Conservation (phyloP, 2,113 vertebrate species). For the Ameiurus melas region DNA sequence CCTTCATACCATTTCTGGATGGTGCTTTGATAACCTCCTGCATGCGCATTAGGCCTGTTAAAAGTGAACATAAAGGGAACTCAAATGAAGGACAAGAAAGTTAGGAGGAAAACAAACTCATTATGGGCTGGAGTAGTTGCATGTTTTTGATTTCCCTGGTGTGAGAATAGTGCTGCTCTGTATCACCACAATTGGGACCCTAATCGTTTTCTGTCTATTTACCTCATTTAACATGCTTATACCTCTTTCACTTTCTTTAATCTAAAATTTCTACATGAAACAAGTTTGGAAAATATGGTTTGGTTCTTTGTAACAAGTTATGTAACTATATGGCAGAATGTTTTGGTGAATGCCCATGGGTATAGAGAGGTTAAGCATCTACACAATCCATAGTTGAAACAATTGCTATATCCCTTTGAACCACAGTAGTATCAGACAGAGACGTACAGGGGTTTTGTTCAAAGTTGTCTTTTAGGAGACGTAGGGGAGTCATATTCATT, state of each 20-base stretch:
- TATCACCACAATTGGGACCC: conserved; percentile 11
- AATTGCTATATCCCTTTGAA: not conserved
- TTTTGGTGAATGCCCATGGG: not conserved
- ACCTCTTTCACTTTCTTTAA: not conserved
- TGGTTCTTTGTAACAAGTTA: not conserved
- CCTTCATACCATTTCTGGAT: conserved; percentile 91
- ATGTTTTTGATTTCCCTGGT: conserved; percentile 39
- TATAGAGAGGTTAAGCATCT: not conserved
- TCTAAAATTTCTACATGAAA: not conserved
- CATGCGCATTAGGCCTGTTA: conserved; percentile 90
- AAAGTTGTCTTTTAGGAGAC: not conserved
- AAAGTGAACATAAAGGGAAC: conserved; percentile 58
- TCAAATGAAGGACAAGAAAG: conserved; percentile 16
- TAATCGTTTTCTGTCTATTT: conserved; percentile 23
- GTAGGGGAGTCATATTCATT: not conserved
- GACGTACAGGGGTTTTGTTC: not conserved
- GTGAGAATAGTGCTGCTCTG: conserved; percentile 12
- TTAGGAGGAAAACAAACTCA: conserved; percentile 33
- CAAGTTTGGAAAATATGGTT: not conserved
- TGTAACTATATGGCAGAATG: not conserved
- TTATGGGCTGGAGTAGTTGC: conserved; percentile 28
- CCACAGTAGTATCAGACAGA: not conserved
- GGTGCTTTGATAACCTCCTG: conserved; percentile 99
- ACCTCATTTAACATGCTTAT: conserved; percentile 21
- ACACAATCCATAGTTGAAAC: not conserved